These are phyloP conservation scores for Poecilia latipinna DNA, from an alignment of 2,113 vertebrate species.

Conservation along the genomic window DNA sequence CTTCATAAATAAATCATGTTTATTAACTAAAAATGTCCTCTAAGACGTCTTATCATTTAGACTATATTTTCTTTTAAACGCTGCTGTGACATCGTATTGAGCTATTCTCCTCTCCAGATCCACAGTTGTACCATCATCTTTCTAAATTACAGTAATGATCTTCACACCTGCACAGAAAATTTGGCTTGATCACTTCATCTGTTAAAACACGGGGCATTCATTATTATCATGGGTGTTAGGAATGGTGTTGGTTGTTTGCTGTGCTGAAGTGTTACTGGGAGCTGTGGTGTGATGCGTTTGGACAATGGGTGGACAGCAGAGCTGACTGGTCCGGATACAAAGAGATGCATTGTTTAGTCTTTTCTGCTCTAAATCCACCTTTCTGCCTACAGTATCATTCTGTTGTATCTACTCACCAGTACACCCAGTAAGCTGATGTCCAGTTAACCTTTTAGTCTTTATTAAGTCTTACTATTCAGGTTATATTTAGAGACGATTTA, in stretches of 20 bases:
- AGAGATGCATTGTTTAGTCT: conserved; percentile 49
- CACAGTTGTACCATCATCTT: neutral
- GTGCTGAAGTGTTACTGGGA: conserved; percentile 9
- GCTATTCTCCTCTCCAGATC: too few relatives aligned
- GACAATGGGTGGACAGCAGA: conserved; percentile 26
- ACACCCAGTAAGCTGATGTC: neutral
- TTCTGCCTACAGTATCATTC: conserved; percentile 1
- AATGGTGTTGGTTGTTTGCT: neutral
- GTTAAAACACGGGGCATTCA: neutral
- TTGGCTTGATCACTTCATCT: too few relatives aligned
- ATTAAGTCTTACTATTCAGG: too few relatives aligned
- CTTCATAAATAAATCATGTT: conserved; percentile 24
- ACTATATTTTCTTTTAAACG: too few relatives aligned
- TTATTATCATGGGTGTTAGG: neutral
- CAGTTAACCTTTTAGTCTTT: neutral
- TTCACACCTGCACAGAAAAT: neutral
- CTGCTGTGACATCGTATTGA: neutral
- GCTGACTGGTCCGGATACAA: conserved; percentile 38
- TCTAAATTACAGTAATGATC: neutral
- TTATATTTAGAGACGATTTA: too few relatives aligned
- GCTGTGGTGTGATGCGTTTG: conserved; percentile 31
- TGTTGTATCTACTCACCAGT: neutral
- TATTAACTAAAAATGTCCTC: too few relatives aligned
- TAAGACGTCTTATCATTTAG: too few relatives aligned
- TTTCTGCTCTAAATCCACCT: conserved; percentile 11